Base-by-base conservation (phyloP, 2,113 vertebrate genomes). In the Turdus rufiventris region DNA sequence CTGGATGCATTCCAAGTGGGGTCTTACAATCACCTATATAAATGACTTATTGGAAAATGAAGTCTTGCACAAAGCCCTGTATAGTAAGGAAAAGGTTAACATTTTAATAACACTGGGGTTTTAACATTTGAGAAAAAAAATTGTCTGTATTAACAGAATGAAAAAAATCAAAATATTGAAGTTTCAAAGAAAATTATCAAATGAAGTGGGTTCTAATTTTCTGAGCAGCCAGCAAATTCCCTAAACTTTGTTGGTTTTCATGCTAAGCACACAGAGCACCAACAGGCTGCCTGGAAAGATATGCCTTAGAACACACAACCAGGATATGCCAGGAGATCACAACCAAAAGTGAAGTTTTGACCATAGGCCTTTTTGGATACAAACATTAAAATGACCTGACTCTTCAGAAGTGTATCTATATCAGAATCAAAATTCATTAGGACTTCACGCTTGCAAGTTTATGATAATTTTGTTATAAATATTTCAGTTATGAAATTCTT, bases 181-280 rank as follows among this genome's bases (percentile, higher is more conserved):
- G 3, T 53, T 34, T 34, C 4, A 2, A 85, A 42, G 12, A 43
- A 47, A 62, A n/a, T 13, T 1, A 40, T 51, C 38, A 51, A 66
- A 65, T 18, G 0, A 51, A 83, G 12, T 25, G 20, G 16, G 24
- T 36, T 40, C 47, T 47, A 24, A 24, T 80, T 80, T 53, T 43
- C 19, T 47, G 38, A 25, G 23, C 48, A 26, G 6, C 7, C 36
- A 31, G 0, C 31, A 51, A 15, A 9, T 33, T 43, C 16, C 40
- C 4, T 23, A 38, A 8, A 2, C 9, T 77, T 38, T 72, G 7
- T 1, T 43, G 28, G 2, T 48, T 89, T 73, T 62, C 23, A 63
- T 2, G 48, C n/a, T 40, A 47, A 65, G 21, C 0, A 0, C 29
- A 61, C n/a, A 57, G 20, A 50, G 9, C 8, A 34, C 20, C 33